Conservation (phyloP, 2,888 invertebrate genomes). For the Elmis aenea region DNA sequence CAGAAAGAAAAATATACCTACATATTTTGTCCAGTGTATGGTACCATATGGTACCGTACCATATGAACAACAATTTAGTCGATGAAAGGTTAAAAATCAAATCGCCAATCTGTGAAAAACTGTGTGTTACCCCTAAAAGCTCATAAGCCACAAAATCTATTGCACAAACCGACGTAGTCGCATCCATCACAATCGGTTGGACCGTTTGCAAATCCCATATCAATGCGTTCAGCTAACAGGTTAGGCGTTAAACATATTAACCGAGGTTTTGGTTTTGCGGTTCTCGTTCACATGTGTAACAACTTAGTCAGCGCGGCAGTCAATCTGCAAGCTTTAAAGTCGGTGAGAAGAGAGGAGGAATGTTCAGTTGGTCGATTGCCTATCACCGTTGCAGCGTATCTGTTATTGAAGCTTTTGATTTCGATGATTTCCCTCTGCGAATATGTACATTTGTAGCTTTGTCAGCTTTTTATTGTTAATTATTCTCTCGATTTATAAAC, state of each 20-base stretch:
- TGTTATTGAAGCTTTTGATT: slow-evolving; percentile 42
- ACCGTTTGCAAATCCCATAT: slow-evolving; percentile 32
- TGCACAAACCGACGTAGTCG: slow-evolving; percentile 41
- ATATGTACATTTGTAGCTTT: slow-evolving; percentile 12
- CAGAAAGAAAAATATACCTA: no score
- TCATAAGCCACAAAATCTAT: slow-evolving; percentile 36
- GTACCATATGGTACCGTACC: no score
- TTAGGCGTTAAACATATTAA: slow-evolving; percentile 47
- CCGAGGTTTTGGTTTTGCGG: slow-evolving; percentile 40
- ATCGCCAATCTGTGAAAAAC: no score
- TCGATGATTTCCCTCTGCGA: slow-evolving; percentile 30
- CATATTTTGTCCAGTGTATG: no score
- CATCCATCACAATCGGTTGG: slow-evolving; percentile 37
- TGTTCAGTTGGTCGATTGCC: slow-evolving; percentile 28
- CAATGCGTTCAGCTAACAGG: slow-evolving; percentile 36
- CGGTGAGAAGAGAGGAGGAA: slow-evolving; percentile 5
- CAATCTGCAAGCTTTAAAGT: slow-evolving; percentile 12
- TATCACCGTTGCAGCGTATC: slow-evolving; percentile 36
- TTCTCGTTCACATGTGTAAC: slow-evolving; percentile 37
- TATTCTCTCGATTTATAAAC: no score
- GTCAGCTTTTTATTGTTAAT: slow-evolving; percentile 9
- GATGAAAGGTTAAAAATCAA: no score
- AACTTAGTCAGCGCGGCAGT: slow-evolving; percentile 27
- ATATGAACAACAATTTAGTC: no score
- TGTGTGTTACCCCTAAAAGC: no score